phyloP scores from a whole-genome alignment of 1,140 invertebrate species.

The Drosophila tani region DNA sequence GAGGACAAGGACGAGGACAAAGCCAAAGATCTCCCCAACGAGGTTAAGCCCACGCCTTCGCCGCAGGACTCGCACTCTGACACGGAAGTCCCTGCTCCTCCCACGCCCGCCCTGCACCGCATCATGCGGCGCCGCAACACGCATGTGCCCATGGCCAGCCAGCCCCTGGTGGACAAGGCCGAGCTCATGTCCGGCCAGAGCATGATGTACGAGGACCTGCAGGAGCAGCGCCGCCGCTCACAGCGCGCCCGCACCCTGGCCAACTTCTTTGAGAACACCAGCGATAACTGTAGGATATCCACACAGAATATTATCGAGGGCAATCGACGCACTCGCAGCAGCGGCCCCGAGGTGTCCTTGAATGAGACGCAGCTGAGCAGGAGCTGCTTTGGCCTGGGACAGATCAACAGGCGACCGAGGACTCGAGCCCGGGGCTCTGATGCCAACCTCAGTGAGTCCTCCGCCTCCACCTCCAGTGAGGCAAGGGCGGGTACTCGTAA shows the following conservation, averaged over 20 bases:
- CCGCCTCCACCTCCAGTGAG: not conserved
- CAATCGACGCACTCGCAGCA: slow-evolving; percentile 63
- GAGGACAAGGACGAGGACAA: not conserved
- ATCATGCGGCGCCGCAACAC: slow-evolving; percentile 58
- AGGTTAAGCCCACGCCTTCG: not conserved
- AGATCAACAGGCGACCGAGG: not conserved
- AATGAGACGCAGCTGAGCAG: slow-evolving; percentile 63
- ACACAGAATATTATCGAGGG: slow-evolving; percentile 76
- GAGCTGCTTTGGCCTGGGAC: slow-evolving; percentile 34
- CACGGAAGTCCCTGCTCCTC: not conserved
- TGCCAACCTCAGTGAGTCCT: not conserved
- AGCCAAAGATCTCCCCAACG: not conserved
- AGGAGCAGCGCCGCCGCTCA: not conserved
- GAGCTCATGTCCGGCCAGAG: slow-evolving; percentile 33
- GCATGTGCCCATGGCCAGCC: slow-evolving; percentile 49
- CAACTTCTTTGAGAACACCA: slow-evolving; percentile 63
- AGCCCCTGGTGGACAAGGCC: slow-evolving; percentile 51
- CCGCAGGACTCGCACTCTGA: not conserved
- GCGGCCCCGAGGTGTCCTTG: slow-evolving; percentile 35
- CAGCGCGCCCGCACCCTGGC: slow-evolving; percentile 29
- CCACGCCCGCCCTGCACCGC: not conserved
- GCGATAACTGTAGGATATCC: slow-evolving; percentile 73
- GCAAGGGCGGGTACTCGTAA: too few species aligned
- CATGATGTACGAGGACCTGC: slow-evolving; percentile 16
- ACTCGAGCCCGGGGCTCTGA: too few species aligned